A percentile compares a stretch with the other conserved stretches of the same genome.
Evolutionary conservation across 2,797 vertebrate species (phyloP).

Genomic region (Ptychadena robeensis): DNA sequence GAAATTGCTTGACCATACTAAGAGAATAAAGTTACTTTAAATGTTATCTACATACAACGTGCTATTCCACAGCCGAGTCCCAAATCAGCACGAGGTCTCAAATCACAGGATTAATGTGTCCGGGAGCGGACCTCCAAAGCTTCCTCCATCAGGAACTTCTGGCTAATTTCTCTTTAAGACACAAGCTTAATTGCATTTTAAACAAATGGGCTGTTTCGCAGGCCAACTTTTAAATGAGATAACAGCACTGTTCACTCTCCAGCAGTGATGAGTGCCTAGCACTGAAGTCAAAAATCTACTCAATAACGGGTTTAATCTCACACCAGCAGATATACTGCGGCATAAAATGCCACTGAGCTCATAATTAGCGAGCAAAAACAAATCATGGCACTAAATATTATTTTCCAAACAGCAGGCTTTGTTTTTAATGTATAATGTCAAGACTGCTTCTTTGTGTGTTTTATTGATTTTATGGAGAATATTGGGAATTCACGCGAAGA

Average conservation of each 20-base stretch:
- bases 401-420: conserved; percentile 89
- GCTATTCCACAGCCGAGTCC: conserved; percentile 65
- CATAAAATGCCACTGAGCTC: conserved; percentile 86
- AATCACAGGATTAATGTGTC: conserved; percentile 85
- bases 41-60: not conserved
- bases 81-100: conserved; percentile 77
- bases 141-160: conserved; percentile 88
- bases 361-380: conserved; percentile 82
- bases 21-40: not conserved
- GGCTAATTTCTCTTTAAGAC: conserved; percentile 91
- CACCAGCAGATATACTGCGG: conserved; percentile 86
- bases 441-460: conserved; percentile 82
- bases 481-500: conserved; percentile 91
- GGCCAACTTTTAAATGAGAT: conserved; percentile 90
- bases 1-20: conserved; percentile 2
- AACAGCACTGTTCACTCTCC: conserved; percentile 88
- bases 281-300: conserved; percentile 87
- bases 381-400: conserved; percentile 82
- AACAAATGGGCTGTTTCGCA: conserved; percentile 93
- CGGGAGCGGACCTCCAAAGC: conserved; percentile 84
- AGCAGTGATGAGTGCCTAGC: conserved; percentile 88
- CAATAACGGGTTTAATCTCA: conserved; percentile 88
- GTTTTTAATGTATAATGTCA: conserved; percentile 92
- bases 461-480: conserved; percentile 98
- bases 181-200: conserved; percentile 92